Evolutionary conservation across 2,888 invertebrate genomes (phyloP).

Genomic region (Drosophila picticornis): DNA sequence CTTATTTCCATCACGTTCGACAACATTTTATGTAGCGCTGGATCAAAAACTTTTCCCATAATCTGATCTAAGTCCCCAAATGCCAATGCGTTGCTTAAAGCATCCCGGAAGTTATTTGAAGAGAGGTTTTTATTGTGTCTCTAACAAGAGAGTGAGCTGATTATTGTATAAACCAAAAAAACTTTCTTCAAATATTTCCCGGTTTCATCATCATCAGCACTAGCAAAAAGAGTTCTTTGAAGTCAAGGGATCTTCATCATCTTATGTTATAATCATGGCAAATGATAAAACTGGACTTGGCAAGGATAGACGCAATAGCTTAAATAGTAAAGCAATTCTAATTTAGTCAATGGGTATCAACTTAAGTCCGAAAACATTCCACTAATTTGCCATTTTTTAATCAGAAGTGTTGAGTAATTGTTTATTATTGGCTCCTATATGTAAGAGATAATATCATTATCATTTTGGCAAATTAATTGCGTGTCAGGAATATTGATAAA

Average conservation of each 20-base stretch:
- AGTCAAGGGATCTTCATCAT: background rate
- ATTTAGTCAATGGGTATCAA: background rate
- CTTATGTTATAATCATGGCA: background rate
- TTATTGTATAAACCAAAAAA: background rate
- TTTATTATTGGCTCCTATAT: background rate
- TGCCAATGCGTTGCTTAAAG: too few relatives aligned
- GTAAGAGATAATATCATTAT: background rate
- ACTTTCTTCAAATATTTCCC: too few relatives aligned
- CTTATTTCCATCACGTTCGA: background rate
- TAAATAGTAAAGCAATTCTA: background rate
- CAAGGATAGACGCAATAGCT: background rate
- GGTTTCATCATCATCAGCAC: background rate
- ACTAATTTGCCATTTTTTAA: background rate
- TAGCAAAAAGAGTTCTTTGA: background rate
- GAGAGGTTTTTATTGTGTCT: background rate
- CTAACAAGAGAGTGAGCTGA: background rate
- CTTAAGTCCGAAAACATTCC: background rate
- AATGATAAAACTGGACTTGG: background rate
- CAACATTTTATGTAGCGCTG: background rate
- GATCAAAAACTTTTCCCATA: background rate
- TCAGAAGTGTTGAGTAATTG: background rate
- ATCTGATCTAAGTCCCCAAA: background rate
- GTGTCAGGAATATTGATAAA: slow-evolving; percentile 31
- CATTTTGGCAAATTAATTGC: background rate
- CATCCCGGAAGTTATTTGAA: background rate